Evolutionary conservation across 2,113 vertebrate species (phyloP), one percentile per base, ranked within the genome.

Genomic region (Toxotes jaculatrix): DNA sequence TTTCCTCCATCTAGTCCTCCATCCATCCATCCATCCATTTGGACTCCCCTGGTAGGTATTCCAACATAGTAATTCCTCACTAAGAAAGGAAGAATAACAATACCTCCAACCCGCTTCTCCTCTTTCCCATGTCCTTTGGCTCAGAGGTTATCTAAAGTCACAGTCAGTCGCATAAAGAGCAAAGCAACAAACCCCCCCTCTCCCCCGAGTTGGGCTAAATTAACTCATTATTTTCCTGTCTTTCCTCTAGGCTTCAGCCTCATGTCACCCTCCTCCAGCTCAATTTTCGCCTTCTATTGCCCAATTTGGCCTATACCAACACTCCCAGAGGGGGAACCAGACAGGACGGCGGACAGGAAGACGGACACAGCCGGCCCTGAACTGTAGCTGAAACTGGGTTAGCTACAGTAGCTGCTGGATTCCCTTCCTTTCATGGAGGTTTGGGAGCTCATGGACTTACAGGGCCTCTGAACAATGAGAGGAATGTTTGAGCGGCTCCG

Each of bases 401-500:
- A 89, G 86, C 87, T 87, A 88, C 86, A 88, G 90, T 91, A 87
- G 90, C 82, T 34, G 83, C 82, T 86, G 87, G 92, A 93, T 94
- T 94, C 93, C 86, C 90, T 93, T 93, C 92, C 93, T 93, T 93
- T 93, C 92, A 93, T 93, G 92, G 92, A 92, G 90, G 91, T 92
- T 93, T 92, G 83, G 74, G 84, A 89, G 87, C 89, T 83, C 42
- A 38, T 82, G 82, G 93, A 91, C 92, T 94, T 93, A 92, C 92
- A 89, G 90, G 92, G 84, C 90, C 92, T 78, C 88, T 91, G 93
- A 95, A 95, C 95, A 95, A 95, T 94, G 93, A 95, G 93, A 94
- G 93, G 94, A 95, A 95, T 95, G 94, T 93, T 84, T 80, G 80
- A 91, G 88, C 86, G 68, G 86, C 91, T 92, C 89, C 62, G 82